A percentile compares a stretch with the other conserved stretches of the same genome.
phyloP scores from a whole-genome alignment of 2,113 vertebrate genomes.

The Eolophus roseicapilla region DNA sequence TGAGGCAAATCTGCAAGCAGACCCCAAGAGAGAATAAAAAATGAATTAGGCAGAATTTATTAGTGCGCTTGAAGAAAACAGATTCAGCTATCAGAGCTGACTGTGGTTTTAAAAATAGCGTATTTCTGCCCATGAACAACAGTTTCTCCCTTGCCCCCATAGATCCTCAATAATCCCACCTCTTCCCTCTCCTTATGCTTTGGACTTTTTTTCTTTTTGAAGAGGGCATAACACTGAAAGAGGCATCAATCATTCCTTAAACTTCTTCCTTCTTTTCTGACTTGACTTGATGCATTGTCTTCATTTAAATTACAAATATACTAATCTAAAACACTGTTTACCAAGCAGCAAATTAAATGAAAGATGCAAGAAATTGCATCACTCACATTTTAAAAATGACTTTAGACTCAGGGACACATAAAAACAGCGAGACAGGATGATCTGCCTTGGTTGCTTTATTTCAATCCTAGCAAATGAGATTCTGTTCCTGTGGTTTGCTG shows the following conservation, averaged over 20 bases:
- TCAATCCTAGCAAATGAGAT: slow-evolving; percentile 63
- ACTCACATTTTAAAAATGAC: slow-evolving; percentile 79
- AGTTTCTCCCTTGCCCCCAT: slow-evolving; percentile 1
- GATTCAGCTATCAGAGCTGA: slow-evolving; percentile 74
- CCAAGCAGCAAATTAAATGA: slow-evolving; percentile 80
- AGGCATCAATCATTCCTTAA: slow-evolving; percentile 75
- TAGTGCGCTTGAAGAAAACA: slow-evolving; percentile 85
- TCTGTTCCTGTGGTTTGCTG: slow-evolving; percentile 57
- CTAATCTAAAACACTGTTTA: slow-evolving; percentile 83
- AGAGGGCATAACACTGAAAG: slow-evolving; percentile 55
- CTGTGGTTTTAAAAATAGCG: slow-evolving; percentile 69
- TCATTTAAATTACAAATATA: slow-evolving; percentile 85
- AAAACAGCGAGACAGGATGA: slow-evolving; percentile 59
- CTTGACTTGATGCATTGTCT: slow-evolving; percentile 78
- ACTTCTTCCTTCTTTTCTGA: slow-evolving; percentile 74
- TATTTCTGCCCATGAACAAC: slow-evolving; percentile 58
- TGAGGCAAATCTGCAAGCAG: slow-evolving; percentile 94
- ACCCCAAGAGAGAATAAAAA: slow-evolving; percentile 96
- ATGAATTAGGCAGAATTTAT: slow-evolving; percentile 99
- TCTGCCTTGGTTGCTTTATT: slow-evolving; percentile 58
- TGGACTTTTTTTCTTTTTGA: slow-evolving; percentile 27
- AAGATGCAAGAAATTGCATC: slow-evolving; percentile 80
- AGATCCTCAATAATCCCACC: slow-evolving; percentile 34
- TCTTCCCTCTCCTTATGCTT: not conserved
- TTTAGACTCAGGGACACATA: slow-evolving; percentile 72